Conservation (phyloP, 2,888 invertebrate genomes). For the Oscheius sp. region DNA sequence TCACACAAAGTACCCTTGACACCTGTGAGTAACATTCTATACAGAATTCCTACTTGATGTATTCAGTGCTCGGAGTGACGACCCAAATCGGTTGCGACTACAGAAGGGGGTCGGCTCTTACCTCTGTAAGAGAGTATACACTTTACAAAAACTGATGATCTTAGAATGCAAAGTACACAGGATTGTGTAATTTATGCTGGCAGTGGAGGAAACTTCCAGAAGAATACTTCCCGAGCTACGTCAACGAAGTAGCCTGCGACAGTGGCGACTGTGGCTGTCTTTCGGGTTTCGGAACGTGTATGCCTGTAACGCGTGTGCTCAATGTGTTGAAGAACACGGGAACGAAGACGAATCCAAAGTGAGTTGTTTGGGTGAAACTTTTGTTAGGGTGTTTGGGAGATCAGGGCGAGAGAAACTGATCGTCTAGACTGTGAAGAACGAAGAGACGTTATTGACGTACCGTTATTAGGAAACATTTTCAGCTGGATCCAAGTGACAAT, state of each 20-base stretch:
- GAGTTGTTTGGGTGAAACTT: background rate
- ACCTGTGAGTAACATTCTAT: background rate
- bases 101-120: conserved; percentile 46
- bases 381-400: background rate
- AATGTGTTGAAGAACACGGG: conserved; percentile 48
- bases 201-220: conserved; percentile 55
- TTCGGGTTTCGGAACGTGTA: conserved; percentile 58
- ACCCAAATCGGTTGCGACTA: conserved; percentile 55
- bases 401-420: background rate
- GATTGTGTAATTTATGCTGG: conserved; percentile 55
- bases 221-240: conserved; percentile 55
- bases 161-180: conserved; percentile 16
- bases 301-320: conserved; percentile 46
- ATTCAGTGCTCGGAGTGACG: conserved; percentile 52
- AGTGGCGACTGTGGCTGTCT: conserved; percentile 51
- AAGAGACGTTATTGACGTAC: background rate
- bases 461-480: background rate
- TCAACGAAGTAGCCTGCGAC: conserved; percentile 61
- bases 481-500: conserved; percentile 53
- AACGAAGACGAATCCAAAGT: conserved; percentile 33
- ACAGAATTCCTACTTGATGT: background rate
- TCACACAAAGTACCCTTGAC: conserved; percentile 7
- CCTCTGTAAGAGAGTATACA: background rate
- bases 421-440: background rate
- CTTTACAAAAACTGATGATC: background rate